phyloP scores from a whole-genome alignment of 2,113 vertebrate genomes.

The Dryoscopus gambensis region DNA sequence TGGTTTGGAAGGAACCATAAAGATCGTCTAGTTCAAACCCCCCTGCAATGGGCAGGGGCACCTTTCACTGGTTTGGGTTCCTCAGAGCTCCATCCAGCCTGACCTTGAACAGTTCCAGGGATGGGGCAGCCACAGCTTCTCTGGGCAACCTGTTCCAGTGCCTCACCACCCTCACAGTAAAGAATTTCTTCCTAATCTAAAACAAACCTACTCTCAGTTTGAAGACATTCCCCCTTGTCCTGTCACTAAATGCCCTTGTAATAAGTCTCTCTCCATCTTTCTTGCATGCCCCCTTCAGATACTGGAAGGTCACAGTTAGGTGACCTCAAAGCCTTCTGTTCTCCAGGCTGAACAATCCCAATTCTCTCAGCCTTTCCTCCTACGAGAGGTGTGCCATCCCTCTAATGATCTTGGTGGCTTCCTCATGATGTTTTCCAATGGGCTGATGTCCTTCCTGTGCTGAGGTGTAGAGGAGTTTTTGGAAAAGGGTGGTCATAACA shows the following conservation, averaged over 20 bases:
- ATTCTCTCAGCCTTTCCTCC: background rate
- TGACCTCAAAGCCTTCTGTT: background rate
- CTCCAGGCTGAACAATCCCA: background rate
- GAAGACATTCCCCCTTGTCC: background rate
- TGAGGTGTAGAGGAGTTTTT: no score
- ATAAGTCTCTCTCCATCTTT: background rate
- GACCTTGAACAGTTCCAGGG: background rate
- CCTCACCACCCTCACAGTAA: background rate
- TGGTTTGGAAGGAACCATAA: background rate
- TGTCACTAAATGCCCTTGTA: background rate
- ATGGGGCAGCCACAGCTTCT: background rate
- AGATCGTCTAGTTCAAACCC: no score
- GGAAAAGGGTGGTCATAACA: no score
- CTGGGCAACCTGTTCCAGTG: background rate
- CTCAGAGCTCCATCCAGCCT: background rate
- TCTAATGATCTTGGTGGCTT: background rate
- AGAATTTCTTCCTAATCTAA: background rate
- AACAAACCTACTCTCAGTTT: background rate
- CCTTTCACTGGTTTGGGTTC: background rate
- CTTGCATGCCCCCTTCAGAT: background rate
- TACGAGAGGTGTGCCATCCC: no score
- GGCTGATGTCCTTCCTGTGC: no score
- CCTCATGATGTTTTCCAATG: background rate
- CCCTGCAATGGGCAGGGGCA: accelerated
- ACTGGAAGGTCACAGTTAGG: background rate